Base-by-base conservation (phyloP, 2,113 vertebrate genomes). In the Pyxicephalus adspersus region DNA sequence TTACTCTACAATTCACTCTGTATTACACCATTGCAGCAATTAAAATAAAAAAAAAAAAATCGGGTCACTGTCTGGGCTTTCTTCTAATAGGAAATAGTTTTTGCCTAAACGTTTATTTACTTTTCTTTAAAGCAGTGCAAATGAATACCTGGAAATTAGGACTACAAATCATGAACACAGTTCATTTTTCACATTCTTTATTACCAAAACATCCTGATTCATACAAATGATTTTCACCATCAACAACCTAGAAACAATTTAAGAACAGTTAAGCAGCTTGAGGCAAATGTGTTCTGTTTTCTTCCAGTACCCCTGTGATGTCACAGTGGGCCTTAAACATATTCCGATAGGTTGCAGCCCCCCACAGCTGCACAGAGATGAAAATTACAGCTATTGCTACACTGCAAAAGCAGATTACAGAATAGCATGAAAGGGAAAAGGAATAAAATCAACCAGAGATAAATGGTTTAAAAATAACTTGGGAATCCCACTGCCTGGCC, bases 391-490 rank as follows among this genome's bases (percentile, higher is more conserved):
- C 70, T 34, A 73, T 34, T n/a, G 52, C 26, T 22, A 11, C 54
- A 6, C 52, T 23, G 52, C 26, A 58, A 29, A 57, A 34, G 19
- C 20, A 17, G 26, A 58, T 58, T 58, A 58, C 58, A 72, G 26
- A 73, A 20, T 23, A 38, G 23, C 71, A 60, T 22, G 18, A 57
- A 72, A 22, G 51, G 2, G n/a, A 31, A 64, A 50, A 2, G 22
- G 28, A 66, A 31, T 6, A 65, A 34, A 29, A 50, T 38, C 16
- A 52, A 45, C 31, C 19, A 34, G 38, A 78, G 52, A 67, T 58
- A 38, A 68, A 79, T 55, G 22, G 54, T 68, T 28, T 70, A 68
- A 58, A 78, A 79, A 79, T 79, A 79, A 68, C 54, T 23, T 28
- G 52, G 65, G 77, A 58, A 67, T 68, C 77, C 77, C 64, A 60